These are phyloP conservation scores for Hypercompe scribonia DNA, from an alignment of 2,888 invertebrate species.

Conservation along the genomic window DNA sequence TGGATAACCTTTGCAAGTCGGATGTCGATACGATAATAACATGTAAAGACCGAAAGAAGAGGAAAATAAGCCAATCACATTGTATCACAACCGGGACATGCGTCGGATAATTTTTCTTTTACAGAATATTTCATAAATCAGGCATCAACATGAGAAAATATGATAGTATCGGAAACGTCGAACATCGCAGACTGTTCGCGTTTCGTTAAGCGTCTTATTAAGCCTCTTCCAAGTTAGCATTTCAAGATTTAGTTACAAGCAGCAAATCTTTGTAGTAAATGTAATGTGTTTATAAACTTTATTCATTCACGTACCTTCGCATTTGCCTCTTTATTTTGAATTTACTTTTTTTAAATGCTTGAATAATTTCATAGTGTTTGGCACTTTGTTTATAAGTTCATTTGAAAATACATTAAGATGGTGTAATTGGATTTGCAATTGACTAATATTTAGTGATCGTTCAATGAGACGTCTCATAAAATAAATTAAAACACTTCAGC, in stretches of 20 bases:
- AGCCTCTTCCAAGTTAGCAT: conserved; percentile 25
- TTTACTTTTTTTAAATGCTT: not conserved
- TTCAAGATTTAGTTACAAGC: conserved; percentile 19
- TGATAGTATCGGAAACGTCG: conserved; percentile 52
- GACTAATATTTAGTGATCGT: conserved; percentile 25
- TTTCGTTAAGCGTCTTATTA: conserved; percentile 40
- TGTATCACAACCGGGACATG: conserved; percentile 70
- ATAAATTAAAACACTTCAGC: conserved; percentile 28
- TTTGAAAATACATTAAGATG: not conserved
- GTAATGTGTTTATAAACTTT: conserved; percentile 12
- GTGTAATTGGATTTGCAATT: conserved; percentile 11
- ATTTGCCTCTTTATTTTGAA: conserved; percentile 19
- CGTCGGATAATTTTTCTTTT: conserved; percentile 70
- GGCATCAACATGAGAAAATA: conserved; percentile 68
- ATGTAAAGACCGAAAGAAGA: conserved; percentile 71
- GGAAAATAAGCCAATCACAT: conserved; percentile 74
- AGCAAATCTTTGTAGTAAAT: conserved; percentile 5
- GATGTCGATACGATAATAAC: conserved; percentile 72
- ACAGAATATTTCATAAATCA: conserved; percentile 71
- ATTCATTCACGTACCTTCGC: conserved; percentile 16
- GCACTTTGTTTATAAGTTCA: not conserved
- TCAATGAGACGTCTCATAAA: conserved; percentile 47
- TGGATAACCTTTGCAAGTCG: conserved; percentile 59
- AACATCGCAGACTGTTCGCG: conserved; percentile 43
- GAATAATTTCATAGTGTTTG: no score